Percentiles rank a stretch among this genome's conserved stretches.
phyloP scores from a whole-genome alignment of 2,888 invertebrate species.

The Parapristionchus giblindavisi region DNA sequence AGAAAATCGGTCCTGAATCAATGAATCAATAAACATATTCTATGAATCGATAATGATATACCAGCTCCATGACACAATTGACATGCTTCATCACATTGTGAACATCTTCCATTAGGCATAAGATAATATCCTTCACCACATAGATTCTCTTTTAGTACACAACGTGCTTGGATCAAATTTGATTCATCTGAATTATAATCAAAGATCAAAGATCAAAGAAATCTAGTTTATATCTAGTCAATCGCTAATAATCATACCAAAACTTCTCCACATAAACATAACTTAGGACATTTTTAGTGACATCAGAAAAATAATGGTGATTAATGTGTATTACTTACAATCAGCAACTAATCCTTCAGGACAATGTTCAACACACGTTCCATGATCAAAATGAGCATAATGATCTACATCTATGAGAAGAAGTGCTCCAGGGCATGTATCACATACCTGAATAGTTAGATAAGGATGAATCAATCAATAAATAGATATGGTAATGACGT shows the following conservation, averaged over 20 bases:
- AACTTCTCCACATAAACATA: not conserved
- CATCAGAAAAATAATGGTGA: not conserved
- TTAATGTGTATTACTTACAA: constrained; percentile 53
- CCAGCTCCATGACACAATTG: constrained; percentile 62
- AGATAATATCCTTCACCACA: constrained; percentile 66
- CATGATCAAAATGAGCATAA: constrained; percentile 64
- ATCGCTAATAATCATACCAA: too few species aligned
- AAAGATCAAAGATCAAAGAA: not conserved
- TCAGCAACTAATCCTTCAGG: constrained; percentile 67
- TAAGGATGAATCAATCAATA: not conserved
- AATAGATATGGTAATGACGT: not conserved
- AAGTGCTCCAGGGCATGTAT: constrained; percentile 65
- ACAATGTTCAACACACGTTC: constrained; percentile 67
- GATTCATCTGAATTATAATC: constrained; percentile 58
- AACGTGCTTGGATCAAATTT: constrained; percentile 65
- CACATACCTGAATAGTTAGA: constrained; percentile 60
- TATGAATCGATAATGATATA: constrained; percentile 30
- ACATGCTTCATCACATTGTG: constrained; percentile 64
- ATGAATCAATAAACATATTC: not conserved
- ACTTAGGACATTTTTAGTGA: not conserved
- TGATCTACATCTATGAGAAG: constrained; percentile 66
- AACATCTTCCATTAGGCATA: constrained; percentile 56
- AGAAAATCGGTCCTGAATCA: constrained; percentile 58
- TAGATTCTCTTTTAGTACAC: constrained; percentile 61
- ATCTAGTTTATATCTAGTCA: not conserved